Evolutionary conservation across 92 coral and sea anemone species (phyloP).

Genomic region (Muricea muricata): DNA sequence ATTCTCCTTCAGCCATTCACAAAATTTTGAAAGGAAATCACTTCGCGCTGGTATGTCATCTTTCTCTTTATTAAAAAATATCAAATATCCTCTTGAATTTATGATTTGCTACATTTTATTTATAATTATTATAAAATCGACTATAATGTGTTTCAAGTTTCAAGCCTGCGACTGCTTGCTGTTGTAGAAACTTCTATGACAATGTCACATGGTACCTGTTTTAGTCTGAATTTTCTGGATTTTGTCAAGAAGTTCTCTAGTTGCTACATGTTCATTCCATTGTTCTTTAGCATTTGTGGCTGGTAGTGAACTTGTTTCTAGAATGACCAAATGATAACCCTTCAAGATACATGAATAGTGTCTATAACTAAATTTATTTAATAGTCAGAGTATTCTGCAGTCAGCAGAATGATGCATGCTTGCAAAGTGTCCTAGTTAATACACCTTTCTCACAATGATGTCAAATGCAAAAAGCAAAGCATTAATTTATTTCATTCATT

Average conservation of each 20-base stretch:
- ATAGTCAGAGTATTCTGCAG: too few relatives aligned
- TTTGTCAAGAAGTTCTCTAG: conserved; percentile 34
- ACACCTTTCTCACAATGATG: too few relatives aligned
- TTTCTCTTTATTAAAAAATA: neutral
- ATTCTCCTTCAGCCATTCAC: conserved; percentile 79
- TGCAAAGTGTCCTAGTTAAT: too few relatives aligned
- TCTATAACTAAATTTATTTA: too few relatives aligned
- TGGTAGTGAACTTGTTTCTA: conserved; percentile 37
- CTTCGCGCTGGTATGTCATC: conserved; percentile 42
- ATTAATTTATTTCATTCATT: too few relatives aligned
- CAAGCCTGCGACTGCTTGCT: neutral
- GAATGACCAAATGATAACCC: neutral
- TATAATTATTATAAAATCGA: too few relatives aligned
- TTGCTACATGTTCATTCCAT: conserved; percentile 42
- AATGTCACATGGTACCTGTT: neutral
- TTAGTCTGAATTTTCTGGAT: conserved; percentile 21
- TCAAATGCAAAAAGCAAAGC: too few relatives aligned
- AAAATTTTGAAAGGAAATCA: conserved; percentile 60
- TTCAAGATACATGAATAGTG: neutral
- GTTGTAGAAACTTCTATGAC: too few relatives aligned
- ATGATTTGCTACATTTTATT: too few relatives aligned
- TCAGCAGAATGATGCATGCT: too few relatives aligned
- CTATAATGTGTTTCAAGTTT: too few relatives aligned
- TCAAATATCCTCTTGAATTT: too few relatives aligned
- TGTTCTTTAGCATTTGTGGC: conserved; percentile 29